Evolutionary conservation across 2,797 vertebrate species (phyloP).

Genomic region (Hemitrygon akajei): DNA sequence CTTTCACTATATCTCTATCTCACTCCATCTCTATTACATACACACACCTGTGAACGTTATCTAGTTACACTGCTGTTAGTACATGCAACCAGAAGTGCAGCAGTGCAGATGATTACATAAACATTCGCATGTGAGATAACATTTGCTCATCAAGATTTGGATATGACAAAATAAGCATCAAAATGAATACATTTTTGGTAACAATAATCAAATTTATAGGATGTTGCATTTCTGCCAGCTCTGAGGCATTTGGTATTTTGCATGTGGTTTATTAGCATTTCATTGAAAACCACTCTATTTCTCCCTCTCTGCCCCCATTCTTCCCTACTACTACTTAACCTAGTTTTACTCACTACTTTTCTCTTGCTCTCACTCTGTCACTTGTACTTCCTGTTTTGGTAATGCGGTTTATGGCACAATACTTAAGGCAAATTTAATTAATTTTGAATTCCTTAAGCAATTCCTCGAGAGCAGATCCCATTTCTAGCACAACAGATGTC

Average conservation of each 20-base stretch:
- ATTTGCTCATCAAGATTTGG: neutral
- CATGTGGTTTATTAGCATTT: neutral
- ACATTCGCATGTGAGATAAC: neutral
- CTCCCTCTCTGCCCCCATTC: neutral
- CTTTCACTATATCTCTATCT: too few relatives aligned
- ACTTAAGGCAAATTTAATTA: neutral
- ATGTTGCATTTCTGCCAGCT: neutral
- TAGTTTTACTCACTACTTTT: neutral
- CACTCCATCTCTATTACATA: too few relatives aligned
- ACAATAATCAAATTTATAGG: neutral
- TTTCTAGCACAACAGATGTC: neutral
- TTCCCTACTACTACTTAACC: too few relatives aligned
- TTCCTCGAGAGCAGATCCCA: neutral
- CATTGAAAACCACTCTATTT: too few relatives aligned
- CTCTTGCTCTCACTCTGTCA: neutral
- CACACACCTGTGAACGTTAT: neutral
- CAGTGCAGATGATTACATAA: neutral
- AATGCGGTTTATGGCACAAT: neutral
- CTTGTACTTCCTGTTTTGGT: neutral
- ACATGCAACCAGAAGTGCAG: neutral
- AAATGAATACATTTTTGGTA: neutral
- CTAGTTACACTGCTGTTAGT: slow-evolving; percentile 28
- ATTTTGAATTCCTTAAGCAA: neutral
- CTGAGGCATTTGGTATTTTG: neutral
- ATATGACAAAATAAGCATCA: neutral